These are phyloP conservation scores for Chelonia mydas DNA, from an alignment of 2,797 vertebrate genomes.

Conservation along the genomic window DNA sequence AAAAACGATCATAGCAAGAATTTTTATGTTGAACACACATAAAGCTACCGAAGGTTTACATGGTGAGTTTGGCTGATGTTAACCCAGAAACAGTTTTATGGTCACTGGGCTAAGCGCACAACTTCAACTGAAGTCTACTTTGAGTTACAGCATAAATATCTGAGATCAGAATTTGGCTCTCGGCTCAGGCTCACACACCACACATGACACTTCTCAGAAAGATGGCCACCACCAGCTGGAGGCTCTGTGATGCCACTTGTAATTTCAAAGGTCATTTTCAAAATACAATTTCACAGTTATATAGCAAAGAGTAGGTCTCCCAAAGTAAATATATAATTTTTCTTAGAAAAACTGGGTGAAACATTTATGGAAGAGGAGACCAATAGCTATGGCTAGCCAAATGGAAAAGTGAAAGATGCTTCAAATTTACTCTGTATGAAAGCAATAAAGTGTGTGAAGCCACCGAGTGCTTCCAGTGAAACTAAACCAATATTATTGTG, in stretches of 20 bases:
- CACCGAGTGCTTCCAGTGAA: fast-evolving
- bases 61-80: fast-evolving
- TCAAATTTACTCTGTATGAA: background rate
- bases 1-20: background rate
- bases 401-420: background rate
- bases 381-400: background rate
- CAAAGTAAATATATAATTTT: background rate
- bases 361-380: background rate
- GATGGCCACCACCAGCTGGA: background rate
- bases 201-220: background rate
- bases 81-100: background rate
- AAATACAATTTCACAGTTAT: slow-evolving; percentile 13
- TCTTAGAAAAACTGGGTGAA: slow-evolving; percentile 23
- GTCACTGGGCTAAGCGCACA: background rate
- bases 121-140: fast-evolving
- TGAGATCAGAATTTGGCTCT: background rate
- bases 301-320: slow-evolving; percentile 24
- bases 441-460: fast-evolving
- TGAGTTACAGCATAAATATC: background rate
- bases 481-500: background rate
- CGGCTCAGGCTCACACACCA: background rate
- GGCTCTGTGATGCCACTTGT: background rate
- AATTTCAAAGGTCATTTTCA: slow-evolving; percentile 41
- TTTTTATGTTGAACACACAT: background rate
- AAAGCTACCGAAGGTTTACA: background rate